Percentiles rank a stretch among this genome's conserved stretches.
Evolutionary conservation across 2,888 invertebrate genomes (phyloP).

Genomic region (Spilosoma lubricipeda): DNA sequence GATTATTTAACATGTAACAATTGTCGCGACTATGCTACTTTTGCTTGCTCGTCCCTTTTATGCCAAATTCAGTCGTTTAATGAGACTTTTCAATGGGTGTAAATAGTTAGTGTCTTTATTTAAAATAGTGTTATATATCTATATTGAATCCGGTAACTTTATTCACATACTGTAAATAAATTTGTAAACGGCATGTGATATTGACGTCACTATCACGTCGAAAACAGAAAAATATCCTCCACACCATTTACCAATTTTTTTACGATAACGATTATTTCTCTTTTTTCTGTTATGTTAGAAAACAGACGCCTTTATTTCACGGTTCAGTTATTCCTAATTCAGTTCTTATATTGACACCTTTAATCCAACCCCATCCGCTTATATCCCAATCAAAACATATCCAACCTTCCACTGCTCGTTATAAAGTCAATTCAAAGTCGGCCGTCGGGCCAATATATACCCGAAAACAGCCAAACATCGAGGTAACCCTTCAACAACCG

Average conservation of each 20-base stretch:
- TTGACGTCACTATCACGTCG: not conserved
- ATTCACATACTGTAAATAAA: too few relatives aligned
- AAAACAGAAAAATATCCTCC: not conserved
- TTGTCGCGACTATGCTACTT: too few relatives aligned
- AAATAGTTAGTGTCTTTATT: too few relatives aligned
- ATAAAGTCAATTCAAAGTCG: conserved; percentile 47
- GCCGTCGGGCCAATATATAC: conserved; percentile 32
- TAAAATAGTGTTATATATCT: not conserved
- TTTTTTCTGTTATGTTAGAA: not conserved
- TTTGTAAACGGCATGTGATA: not conserved
- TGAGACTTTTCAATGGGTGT: too few relatives aligned
- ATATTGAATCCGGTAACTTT: not conserved
- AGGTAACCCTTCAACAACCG: conserved; percentile 19
- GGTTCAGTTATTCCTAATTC: not conserved
- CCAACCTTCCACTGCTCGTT: conserved; percentile 36
- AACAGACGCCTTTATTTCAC: not conserved
- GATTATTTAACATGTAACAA: too few relatives aligned
- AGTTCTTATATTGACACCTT: conserved; percentile 1
- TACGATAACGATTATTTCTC: not conserved
- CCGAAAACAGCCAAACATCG: conserved; percentile 33
- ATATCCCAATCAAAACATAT: conserved; percentile 46
- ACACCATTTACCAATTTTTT: conserved; percentile 1
- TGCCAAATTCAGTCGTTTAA: too few relatives aligned
- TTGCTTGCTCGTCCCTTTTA: too few relatives aligned
- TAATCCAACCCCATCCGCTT: conserved; percentile 40